These are phyloP conservation scores for Micromussa lordhowensis DNA, from an alignment of 92 coral and sea anemone species.

Conservation along the genomic window DNA sequence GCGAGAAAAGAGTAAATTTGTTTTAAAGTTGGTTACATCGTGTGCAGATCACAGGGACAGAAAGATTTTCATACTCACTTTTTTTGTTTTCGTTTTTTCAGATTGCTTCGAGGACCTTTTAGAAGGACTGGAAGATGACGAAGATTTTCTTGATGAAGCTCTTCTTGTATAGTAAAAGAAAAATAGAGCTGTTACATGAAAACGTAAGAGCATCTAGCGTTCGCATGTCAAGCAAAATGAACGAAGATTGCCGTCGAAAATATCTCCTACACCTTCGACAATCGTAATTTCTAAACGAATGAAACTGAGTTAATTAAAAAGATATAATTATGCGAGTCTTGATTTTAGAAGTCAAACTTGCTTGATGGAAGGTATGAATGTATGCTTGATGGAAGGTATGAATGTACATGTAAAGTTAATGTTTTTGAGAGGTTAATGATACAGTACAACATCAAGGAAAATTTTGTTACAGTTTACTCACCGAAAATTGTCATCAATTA, in stretches of 20 bases:
- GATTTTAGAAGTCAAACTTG: neutral
- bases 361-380: neutral
- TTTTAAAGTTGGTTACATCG: neutral
- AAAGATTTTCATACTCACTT: no score
- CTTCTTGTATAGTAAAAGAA: constrained; percentile 49
- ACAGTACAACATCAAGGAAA: neutral
- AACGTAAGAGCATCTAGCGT: neutral
- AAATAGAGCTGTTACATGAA: neutral
- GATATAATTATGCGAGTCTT: neutral
- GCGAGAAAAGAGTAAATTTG: neutral
- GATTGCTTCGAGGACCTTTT: constrained; percentile 54
- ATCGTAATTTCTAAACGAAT: neutral
- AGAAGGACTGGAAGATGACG: constrained; percentile 91
- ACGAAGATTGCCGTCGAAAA: neutral
- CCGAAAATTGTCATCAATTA: neutral
- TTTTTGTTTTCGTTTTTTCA: neutral
- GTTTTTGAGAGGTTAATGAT: neutral
- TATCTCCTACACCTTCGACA: neutral
- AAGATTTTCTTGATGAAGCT: constrained; percentile 73
- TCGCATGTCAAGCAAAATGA: neutral
- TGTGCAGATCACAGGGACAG: neutral
- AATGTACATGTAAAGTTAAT: neutral
- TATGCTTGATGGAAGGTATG: neutral
- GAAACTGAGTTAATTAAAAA: neutral
- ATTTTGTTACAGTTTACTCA: neutral